A percentile compares a stretch with the other conserved stretches of the same genome.
Evolutionary conservation across 1,140 invertebrate species (phyloP).

Genomic region (Anoplolepis gracilipes): DNA sequence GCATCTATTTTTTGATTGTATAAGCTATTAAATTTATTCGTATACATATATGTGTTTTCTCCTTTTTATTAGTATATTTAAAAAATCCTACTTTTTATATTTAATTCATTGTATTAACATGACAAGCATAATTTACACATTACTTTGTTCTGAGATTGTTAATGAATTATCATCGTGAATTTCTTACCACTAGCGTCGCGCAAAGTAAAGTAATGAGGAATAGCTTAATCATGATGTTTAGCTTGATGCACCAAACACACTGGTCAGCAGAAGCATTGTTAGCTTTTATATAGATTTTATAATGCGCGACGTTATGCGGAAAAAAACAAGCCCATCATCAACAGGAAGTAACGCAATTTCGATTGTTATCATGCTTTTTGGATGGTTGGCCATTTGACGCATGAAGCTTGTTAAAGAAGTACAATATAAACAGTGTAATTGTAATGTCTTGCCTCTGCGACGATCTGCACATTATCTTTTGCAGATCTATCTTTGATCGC

Average conservation of each 20-base stretch:
- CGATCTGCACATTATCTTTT: background rate
- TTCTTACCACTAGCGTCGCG: slow-evolving; percentile 21
- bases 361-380: slow-evolving; percentile 7
- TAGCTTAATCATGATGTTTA: slow-evolving; percentile 16
- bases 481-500: too few relatives aligned
- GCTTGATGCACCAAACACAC: background rate
- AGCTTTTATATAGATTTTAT: slow-evolving; percentile 19
- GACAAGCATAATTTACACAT: background rate
- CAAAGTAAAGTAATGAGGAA: slow-evolving; percentile 31
- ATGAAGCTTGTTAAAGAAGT: background rate
- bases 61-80: background rate
- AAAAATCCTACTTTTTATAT: background rate
- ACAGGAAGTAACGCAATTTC: background rate
- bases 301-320: background rate
- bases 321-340: background rate
- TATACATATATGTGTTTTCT: background rate
- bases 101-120: background rate
- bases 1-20: background rate
- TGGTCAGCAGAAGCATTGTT: background rate
- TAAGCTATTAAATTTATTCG: background rate
- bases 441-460: background rate
- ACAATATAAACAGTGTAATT: slow-evolving; percentile 2
- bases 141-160: background rate
- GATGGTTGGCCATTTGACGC: background rate
- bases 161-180: background rate